Conservation (phyloP, 2,888 invertebrate genomes). For the Pseudococcus longispinus region DNA sequence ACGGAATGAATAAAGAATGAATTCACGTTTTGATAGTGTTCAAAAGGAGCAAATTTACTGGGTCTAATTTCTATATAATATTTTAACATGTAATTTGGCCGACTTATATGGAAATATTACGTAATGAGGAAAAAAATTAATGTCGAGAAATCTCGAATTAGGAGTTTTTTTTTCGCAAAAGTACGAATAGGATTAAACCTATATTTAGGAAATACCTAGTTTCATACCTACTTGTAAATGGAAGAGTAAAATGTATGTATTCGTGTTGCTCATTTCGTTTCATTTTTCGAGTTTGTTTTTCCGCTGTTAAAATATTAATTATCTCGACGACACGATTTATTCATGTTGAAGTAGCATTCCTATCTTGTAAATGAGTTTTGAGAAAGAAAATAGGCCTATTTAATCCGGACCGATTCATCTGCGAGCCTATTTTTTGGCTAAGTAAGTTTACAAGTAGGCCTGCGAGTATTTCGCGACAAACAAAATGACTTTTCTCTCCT, state of each 20-base stretch:
- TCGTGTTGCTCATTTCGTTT: neutral
- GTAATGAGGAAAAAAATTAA: neutral
- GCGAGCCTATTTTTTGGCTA: neutral
- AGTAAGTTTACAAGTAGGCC: neutral
- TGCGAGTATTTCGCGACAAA: neutral
- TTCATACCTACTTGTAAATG: too few species aligned
- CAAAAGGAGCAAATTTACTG: constrained; percentile 14
- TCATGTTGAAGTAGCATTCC: neutral
- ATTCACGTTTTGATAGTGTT: neutral
- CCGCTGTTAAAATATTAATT: neutral
- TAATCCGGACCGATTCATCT: neutral
- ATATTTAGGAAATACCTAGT: neutral
- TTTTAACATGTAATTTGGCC: neutral
- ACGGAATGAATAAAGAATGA: constrained; percentile 3
- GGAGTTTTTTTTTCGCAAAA: neutral
- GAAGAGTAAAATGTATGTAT: neutral
- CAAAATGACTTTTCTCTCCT: neutral
- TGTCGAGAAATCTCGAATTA: neutral
- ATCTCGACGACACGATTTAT: neutral
- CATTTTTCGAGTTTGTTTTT: neutral
- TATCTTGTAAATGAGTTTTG: neutral
- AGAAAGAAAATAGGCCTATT: neutral
- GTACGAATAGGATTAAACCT: neutral
- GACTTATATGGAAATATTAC: neutral
- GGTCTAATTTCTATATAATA: neutral